Evolutionary conservation across 92 coral and sea anemone species (phyloP).

Genomic region (Pocillopora meandrina): DNA sequence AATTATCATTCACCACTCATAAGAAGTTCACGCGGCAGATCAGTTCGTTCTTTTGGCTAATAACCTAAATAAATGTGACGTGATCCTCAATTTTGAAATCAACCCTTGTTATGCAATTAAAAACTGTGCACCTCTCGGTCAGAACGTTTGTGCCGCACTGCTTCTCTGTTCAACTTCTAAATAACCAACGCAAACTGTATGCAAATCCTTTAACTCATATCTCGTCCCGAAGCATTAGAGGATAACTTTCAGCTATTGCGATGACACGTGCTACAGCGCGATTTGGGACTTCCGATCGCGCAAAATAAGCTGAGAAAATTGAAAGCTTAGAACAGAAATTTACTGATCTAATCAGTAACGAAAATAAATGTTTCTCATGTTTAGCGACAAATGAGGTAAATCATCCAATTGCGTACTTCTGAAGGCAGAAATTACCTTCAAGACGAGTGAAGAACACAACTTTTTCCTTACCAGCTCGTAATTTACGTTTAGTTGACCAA

Average conservation of each 20-base stretch:
- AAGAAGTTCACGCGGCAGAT: background rate
- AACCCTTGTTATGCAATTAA: background rate
- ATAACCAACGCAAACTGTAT: background rate
- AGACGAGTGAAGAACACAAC: background rate
- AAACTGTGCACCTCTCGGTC: background rate
- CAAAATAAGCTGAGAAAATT: background rate
- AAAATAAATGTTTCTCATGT: conserved; percentile 9
- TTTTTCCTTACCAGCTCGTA: conserved; percentile 17
- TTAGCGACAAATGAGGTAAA: conserved; percentile 12
- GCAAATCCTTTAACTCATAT: background rate
- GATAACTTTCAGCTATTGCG: background rate
- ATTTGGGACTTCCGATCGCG: conserved; percentile 15
- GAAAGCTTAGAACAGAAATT: conserved; percentile 9
- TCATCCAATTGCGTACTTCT: background rate
- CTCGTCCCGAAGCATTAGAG: background rate
- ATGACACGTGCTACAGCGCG: background rate
- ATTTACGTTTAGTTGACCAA: background rate
- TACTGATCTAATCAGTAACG: conserved; percentile 33
- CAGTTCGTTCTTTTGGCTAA: too few relatives aligned
- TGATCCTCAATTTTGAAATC: background rate
- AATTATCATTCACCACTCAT: conserved; percentile 5
- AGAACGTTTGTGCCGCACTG: background rate
- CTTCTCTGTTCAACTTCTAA: background rate
- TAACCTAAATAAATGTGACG: background rate
- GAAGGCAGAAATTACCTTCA: background rate